Evolutionary conservation across 1,140 invertebrate genomes (phyloP).

Genomic region (Pogonomyrmex barbatus): DNA sequence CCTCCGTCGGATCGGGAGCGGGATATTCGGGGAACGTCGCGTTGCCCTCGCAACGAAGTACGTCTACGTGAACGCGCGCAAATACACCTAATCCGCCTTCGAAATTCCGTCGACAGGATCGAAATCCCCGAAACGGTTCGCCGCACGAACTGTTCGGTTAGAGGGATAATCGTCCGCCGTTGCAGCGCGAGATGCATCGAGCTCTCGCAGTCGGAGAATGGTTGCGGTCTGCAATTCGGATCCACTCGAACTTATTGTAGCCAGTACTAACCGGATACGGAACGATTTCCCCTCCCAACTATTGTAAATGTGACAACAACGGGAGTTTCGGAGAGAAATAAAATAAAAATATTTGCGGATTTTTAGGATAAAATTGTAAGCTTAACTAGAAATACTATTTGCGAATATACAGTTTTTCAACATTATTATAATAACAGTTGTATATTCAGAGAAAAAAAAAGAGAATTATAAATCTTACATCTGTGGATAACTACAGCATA

Average conservation of each 20-base stretch:
- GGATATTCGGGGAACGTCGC: conserved; percentile 15
- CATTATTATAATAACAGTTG: too few species aligned
- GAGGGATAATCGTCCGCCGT: conserved; percentile 38
- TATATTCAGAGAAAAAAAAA: neutral
- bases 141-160: conserved; percentile 41
- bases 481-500: too few species aligned
- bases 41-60: conserved; percentile 17
- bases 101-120: conserved; percentile 50
- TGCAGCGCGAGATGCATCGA: conserved; percentile 20
- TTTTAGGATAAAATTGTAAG: neutral
- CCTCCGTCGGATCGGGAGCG: neutral
- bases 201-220: neutral
- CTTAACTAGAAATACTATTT: conserved; percentile 8
- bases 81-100: conserved; percentile 51
- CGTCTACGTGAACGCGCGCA: conserved; percentile 53
- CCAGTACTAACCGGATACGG: neutral
- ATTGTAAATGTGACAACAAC: neutral
- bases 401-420: neutral
- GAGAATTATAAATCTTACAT: neutral
- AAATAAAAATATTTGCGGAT: conserved; percentile 3
- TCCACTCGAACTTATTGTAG: conserved; percentile 42
- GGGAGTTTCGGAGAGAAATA: neutral
- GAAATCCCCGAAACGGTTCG: conserved; percentile 49
- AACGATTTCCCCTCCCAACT: neutral
- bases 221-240: conserved; percentile 26